Evolutionary conservation across 2,797 vertebrate genomes (phyloP).

Genomic region (Diceros bicornis): DNA sequence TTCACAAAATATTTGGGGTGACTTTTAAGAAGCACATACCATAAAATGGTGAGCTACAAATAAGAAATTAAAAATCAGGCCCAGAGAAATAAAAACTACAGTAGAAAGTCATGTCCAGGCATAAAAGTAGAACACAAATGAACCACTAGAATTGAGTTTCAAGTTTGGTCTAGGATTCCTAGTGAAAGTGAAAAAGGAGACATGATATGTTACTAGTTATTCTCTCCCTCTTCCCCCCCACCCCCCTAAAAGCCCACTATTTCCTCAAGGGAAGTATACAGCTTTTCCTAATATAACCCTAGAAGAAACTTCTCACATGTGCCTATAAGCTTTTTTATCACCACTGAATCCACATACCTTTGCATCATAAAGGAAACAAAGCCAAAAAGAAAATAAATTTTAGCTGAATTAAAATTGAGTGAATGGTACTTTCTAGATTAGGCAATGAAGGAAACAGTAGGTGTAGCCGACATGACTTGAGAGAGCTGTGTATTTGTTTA

Average conservation of each 20-base stretch:
- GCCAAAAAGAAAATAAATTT: not conserved
- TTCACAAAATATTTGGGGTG: constrained; percentile 4
- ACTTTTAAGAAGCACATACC: not conserved
- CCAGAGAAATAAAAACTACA: constrained; percentile 43
- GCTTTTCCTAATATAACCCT: not conserved
- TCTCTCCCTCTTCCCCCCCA: not conserved
- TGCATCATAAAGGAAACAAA: not conserved
- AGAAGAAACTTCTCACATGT: not conserved
- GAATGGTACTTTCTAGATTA: not conserved
- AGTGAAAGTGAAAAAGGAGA: constrained; percentile 16
- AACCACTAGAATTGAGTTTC: constrained; percentile 49
- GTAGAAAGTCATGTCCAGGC: not conserved
- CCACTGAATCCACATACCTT: not conserved
- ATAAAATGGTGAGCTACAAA: constrained; percentile 21
- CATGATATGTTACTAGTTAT: not conserved
- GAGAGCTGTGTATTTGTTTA: constrained; percentile 73
- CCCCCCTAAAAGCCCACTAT: not conserved
- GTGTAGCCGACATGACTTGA: not conserved
- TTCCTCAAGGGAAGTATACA: not conserved
- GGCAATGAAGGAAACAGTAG: not conserved
- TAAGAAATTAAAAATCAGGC: constrained; percentile 30
- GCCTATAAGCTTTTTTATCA: not conserved
- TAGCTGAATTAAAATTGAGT: not conserved
- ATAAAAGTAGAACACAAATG: constrained; percentile 7
- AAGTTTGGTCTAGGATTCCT: constrained; percentile 29